Evolutionary conservation across 2,113 vertebrate genomes (phyloP), one percentile per base, ranked within the genome.

Genomic region (Ptyas mucosa): DNA sequence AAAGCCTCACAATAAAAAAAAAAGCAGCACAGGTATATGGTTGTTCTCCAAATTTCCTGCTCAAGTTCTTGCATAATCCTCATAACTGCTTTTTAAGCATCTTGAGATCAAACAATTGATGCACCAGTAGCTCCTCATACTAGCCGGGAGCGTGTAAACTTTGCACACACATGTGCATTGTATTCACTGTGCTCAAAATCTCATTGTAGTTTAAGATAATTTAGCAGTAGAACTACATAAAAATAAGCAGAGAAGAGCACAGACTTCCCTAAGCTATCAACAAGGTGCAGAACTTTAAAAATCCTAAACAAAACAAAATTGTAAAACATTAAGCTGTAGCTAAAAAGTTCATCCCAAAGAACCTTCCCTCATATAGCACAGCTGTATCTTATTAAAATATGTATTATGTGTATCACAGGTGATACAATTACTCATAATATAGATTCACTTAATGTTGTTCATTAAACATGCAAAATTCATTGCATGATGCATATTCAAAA

Each of bases 391-490:
- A 97, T 96, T 97, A 97, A 97, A 97, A 95, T 94, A n/a, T 96
- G 95, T 96, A 93, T 96, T 97, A 97, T 97, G 97, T 96, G 97
- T 94, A 96, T 96, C 97, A 96, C 96, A 95, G 94, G 96, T 95
- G 95, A 97, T 97, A 96, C 0, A 93, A 94, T 97, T 97, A 97
- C 97, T 96, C 96, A 89, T 96, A 97, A 96, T 95, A 97, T 89
- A 97, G 97, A 96, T 96, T 97, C 95, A 95, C 95, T 96, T 96
- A 93, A 94, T 94, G 96, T 94, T 96, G 96, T 97, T 98, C 96
- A 97, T 39, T 94, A 98, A 97, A 97, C 97, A 98, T 98, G 98
- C 98, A 98, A 97, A 97, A 95, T 97, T 94, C 97, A 97, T 97
- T 98, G 98, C 98, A 98, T 98, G 98, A 97, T 97, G 97, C 97